phyloP scores from a whole-genome alignment of 2,113 vertebrate species.

The Macquaria australasica region DNA sequence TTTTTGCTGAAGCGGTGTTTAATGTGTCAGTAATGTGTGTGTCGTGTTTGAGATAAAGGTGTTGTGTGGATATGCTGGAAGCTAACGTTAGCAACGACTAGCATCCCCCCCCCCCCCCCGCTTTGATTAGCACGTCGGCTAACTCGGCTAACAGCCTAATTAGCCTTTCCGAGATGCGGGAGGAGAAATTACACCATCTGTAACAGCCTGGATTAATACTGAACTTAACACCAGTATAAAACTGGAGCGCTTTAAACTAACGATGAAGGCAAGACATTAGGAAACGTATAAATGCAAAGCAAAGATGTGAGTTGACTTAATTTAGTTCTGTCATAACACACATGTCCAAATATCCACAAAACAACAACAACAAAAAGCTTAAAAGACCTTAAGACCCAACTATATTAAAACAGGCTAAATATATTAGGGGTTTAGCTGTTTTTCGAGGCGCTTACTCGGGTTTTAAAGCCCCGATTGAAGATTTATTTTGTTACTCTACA shows the following conservation, averaged over 20 bases:
- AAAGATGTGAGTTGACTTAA: neutral
- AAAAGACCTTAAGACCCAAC: neutral
- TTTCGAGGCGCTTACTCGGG: neutral
- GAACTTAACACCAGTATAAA: neutral
- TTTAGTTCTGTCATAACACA: neutral
- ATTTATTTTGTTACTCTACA: too few species aligned
- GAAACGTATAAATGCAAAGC: neutral
- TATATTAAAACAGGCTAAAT: neutral
- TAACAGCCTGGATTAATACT: neutral
- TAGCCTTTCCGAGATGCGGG: too few species aligned
- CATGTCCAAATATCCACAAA: neutral
- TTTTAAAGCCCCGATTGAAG: neutral
- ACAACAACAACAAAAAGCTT: neutral
- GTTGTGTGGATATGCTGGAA: neutral
- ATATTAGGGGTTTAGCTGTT: neutral
- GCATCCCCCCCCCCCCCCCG: neutral
- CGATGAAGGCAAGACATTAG: too few species aligned
- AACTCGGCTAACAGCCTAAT: neutral
- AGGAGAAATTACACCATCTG: neutral
- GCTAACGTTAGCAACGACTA: constrained; percentile 45
- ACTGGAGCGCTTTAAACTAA: neutral
- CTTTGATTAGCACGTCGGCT: constrained; percentile 11
- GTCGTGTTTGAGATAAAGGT: neutral
- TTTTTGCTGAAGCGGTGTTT: neutral
- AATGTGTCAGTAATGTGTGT: accelerated